Evolutionary conservation across 1,140 invertebrate species (phyloP).

Genomic region (Nomia melanderi): DNA sequence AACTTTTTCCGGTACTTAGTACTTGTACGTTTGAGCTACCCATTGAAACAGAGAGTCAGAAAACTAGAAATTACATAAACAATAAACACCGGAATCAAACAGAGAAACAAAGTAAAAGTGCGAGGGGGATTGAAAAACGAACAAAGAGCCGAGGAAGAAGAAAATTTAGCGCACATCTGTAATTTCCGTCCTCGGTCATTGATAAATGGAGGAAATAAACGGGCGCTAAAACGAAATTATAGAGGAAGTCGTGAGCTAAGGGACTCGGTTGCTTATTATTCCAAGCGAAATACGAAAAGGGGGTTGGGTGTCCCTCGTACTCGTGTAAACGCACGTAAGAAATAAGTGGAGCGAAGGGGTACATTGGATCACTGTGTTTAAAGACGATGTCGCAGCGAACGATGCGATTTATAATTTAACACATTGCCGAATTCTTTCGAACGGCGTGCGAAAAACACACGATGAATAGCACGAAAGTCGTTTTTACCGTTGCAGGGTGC

Average conservation of each 20-base stretch:
- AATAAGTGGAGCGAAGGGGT: no score
- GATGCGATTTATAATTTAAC: constrained; percentile 20
- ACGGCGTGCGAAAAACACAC: not conserved
- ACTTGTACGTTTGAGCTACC: no score
- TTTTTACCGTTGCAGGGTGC: no score
- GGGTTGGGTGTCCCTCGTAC: not conserved
- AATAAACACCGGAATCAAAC: no score
- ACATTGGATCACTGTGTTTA: constrained; percentile 16
- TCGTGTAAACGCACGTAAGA: constrained; percentile 5
- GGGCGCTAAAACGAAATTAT: constrained; percentile 32
- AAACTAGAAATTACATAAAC: no score
- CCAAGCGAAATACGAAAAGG: constrained; percentile 7
- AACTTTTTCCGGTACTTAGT: no score
- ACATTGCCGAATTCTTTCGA: not conserved
- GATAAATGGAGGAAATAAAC: constrained; percentile 29
- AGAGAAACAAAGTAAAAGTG: no score
- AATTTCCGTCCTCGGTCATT: constrained; percentile 40
- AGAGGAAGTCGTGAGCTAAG: constrained; percentile 8
- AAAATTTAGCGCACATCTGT: constrained; percentile 30
- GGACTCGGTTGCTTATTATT: constrained; percentile 30
- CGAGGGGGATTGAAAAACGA: not conserved
- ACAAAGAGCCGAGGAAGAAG: not conserved
- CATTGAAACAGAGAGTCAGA: no score
- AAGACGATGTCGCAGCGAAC: not conserved
- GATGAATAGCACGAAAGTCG: no score